Base-by-base conservation (phyloP, 2,888 invertebrate species). In the Parnassius apollo region DNA sequence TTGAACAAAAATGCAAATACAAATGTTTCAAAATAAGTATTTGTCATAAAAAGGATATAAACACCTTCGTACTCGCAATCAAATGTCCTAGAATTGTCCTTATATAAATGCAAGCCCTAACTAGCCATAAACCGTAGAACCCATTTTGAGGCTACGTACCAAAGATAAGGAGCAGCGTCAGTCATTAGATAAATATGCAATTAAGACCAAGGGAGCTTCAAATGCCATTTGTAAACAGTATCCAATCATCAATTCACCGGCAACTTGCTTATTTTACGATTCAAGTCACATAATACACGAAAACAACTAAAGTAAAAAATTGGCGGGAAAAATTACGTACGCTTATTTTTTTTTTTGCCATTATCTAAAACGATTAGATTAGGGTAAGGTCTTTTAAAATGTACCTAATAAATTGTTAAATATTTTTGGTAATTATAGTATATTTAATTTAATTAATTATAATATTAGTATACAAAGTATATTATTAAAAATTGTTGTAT, bases 171-270 rank as follows among this genome's bases (percentile, higher is more conserved):
- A 71, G 73, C 65, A 68, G 68, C 66, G 68, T 65, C 66, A 68
- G 74, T 77, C 80, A 76, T 89, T 87, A 88, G 87, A 85, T 86
- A 89, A 90, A 78, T 77, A 83, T 75, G 78, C 83, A 81, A 86
- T 89, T 89, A 88, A 78, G 78, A 78, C 73, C 73, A 75, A 45
- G 68, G 75, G 75, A 75, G 73, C 69, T 72, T 70, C 49, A 67
- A 66, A 65, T 66, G 70, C 69, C 69, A 71, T 75, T 71, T 67
- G 42, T 64, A 69, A 72, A 71, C 57, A 59, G 59, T 64, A 48
- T 48, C 13, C 56, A 42, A 46, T 13, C 50, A 35, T 48, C 22
- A 58, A n/a, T 49, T 46, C 46, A 25, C 50, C 12, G 42, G 49
- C 9, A 10, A 51, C 60, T n/a, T 45, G 49, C 61, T 59, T 63